Base-by-base conservation (phyloP, 2,888 invertebrate species). In the Lithophane socia region DNA sequence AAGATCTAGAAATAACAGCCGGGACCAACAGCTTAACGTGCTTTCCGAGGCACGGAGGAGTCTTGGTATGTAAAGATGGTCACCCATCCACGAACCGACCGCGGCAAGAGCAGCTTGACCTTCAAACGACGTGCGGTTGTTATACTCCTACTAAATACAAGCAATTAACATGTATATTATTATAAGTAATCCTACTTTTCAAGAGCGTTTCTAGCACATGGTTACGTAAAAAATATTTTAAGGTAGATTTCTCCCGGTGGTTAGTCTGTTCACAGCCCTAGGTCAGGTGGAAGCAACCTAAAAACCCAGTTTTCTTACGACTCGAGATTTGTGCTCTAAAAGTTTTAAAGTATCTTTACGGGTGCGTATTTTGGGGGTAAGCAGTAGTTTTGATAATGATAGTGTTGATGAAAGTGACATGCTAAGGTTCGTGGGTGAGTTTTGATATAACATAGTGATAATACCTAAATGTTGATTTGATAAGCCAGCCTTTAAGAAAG, bases 261-360 rank as follows among this genome's bases (percentile, higher is more conserved):
- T 63, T 78, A 70, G 56, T 79, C 16, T 60, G 54, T 37, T 37
- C 37, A 37, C 81, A 87, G 42, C 86, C 90, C 86, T 90, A 87
- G 76, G 78, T 85, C 87, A 79, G 73, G 79, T 86, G 80, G 65
- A 21, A 29, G 73, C 77, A 88, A 84, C 90, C 92, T 89, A 83
- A 79, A 90, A 92, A 91, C 91, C 92, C 86, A 92, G 86, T 76
- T 91, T 83, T 83, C 81, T 78, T 73, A 71, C 49, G 65, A 87
- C 85, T 82, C 79, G 77, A 87, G 89, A 90, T 83, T 80, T 79
- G 80, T 84, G 85, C 76, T 83, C 77, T 79, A 73, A 79, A 86
- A 88, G 80, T 86, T 87, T 78, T 64, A 54, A 84, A 74, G 79
- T 75, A 86, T 65, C 66, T 82, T 70, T 21, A 68, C 61, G 68